phyloP scores from a whole-genome alignment of 2,888 invertebrate species.

The Dicycla oo region DNA sequence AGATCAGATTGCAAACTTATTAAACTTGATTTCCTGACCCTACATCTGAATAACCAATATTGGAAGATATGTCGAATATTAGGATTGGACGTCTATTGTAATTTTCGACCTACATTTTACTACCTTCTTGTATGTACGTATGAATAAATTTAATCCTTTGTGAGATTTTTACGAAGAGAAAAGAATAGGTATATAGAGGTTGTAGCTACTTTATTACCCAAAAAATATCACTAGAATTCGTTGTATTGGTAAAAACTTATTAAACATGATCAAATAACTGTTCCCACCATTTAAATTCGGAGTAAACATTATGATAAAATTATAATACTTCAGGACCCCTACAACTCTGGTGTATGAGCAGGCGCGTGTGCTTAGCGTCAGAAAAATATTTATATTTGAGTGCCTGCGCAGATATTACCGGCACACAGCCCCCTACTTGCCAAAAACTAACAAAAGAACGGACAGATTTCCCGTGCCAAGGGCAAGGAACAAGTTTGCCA shows the following conservation, averaged over 20 bases:
- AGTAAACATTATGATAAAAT: neutral
- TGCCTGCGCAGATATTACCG: no score
- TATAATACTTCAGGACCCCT: no score
- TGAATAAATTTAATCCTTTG: conserved; percentile 37
- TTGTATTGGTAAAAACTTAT: neutral
- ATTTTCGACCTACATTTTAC: conserved; percentile 20
- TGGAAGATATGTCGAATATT: conserved; percentile 37
- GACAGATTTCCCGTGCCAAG: no score
- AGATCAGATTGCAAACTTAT: conserved; percentile 47
- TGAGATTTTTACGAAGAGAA: neutral
- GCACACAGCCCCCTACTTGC: no score
- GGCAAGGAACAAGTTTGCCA: no score
- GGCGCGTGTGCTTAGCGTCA: no score
- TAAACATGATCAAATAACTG: neutral
- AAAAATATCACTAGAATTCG: no score
- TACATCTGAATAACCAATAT: conserved; percentile 44
- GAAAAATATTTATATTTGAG: no score
- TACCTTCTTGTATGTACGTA: conserved; percentile 16
- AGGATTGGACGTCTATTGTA: conserved; percentile 23
- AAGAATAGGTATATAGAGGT: neutral
- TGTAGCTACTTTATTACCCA: no score
- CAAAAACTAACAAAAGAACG: no score
- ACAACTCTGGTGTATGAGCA: no score
- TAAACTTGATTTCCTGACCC: conserved; percentile 41
- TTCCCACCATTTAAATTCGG: neutral